Base-by-base conservation (phyloP, 1,140 invertebrate species). In the Caenorhabditis elegans region DNA sequence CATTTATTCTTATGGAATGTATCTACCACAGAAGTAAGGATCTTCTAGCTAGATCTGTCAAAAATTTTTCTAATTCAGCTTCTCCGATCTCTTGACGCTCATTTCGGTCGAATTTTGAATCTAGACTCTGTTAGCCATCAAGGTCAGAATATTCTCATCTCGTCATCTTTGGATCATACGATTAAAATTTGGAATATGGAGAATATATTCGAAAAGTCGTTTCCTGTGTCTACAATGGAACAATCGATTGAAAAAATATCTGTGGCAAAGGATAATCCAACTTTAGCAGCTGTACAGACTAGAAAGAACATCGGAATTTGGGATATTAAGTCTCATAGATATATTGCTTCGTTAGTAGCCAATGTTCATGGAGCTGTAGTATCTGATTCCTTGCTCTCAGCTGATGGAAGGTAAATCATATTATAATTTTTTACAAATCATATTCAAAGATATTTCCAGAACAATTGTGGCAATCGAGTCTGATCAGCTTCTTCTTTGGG, bases 161-260 rank as follows among this genome's bases (percentile, higher is more conserved):
- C 96, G 0, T 97, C 96, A 0, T 98, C 96, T 0, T 97, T 99
- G 76, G 97, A 99, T 90, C 93, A 96, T 83, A 96, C 95, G 0
- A 96, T 98, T 0, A 98, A 99, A 92, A 96, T 87, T 11, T 99
- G 97, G 97, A 98, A 98, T 90, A 96, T 98, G 81, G 96, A 98
- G 89, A 98, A 98, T 89, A 98, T 98, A 86, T 96, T 88, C 96
- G 98, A 89, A 95, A 98, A 91, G 96, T 98, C 3, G 95, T 98
- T 90, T 94, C 95, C 19, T 96, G 65, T 99, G 83, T 95, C 98
- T 88, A 92, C 96, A 55, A 95, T 98, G 89, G 97, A 98, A 89
- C 91, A 98, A 65, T 95, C 96, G 86, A 95, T 98, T 79, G 96
- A 98, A 90, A 93, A 94, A 26, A 94, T 98, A 26, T 93, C 95